phyloP scores from a whole-genome alignment of 2,888 invertebrate genomes.

The Dermolepida albohirtum region DNA sequence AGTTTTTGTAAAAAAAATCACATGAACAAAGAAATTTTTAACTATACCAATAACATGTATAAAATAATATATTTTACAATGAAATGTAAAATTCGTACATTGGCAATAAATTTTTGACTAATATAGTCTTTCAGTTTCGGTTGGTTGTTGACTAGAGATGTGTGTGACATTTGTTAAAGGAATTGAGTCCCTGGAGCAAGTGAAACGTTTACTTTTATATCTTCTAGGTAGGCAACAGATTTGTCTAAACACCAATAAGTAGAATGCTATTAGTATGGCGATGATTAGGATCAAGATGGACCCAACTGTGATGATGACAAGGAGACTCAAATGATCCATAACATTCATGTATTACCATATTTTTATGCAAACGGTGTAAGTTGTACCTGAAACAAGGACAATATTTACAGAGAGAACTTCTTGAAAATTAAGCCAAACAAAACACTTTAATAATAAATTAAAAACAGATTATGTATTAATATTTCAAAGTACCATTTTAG shows the following conservation, averaged over 20 bases:
- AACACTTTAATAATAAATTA: no score
- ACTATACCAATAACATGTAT: not conserved
- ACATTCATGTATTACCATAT: conserved; percentile 59
- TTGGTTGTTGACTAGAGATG: conserved; percentile 69
- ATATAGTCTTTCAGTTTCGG: conserved; percentile 62
- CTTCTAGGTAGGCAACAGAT: conserved; percentile 67
- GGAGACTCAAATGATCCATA: conserved; percentile 47
- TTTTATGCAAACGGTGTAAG: conserved; percentile 65
- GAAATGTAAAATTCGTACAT: not conserved
- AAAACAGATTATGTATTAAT: no score
- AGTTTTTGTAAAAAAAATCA: not conserved
- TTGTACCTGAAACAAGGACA: conserved; percentile 30
- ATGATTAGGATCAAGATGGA: conserved; percentile 61
- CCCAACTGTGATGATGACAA: conserved; percentile 46
- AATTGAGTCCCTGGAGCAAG: conserved; percentile 66
- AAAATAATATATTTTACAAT: conserved; percentile 5
- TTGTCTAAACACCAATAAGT: conserved; percentile 74
- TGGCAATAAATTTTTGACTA: not conserved
- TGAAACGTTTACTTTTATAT: conserved; percentile 48
- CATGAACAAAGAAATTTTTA: not conserved
- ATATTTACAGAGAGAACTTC: no score
- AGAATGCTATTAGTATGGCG: conserved; percentile 73
- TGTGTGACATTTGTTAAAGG: conserved; percentile 72
- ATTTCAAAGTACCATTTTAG: no score
- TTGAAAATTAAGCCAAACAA: no score